Percentiles rank a stretch among this genome's conserved stretches.
These are phyloP conservation scores for Euglossa dilemma DNA, from an alignment of 1,140 invertebrate species.

Conservation along the genomic window DNA sequence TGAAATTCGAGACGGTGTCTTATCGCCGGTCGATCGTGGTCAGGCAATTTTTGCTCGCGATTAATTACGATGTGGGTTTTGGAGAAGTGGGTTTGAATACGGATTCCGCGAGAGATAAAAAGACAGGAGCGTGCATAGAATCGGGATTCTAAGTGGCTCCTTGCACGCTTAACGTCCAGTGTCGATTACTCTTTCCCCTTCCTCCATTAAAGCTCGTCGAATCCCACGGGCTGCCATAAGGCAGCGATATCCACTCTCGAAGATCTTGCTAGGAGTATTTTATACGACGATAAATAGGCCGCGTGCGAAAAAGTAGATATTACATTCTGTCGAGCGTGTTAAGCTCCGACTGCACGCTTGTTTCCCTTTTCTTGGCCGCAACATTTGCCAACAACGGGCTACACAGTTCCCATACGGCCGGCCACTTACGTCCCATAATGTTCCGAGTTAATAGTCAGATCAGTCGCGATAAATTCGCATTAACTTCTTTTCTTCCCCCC, in stretches of 20 bases:
- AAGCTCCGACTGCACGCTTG: background rate
- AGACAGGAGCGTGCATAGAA: no score
- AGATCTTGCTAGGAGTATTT: background rate
- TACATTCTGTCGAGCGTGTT: background rate
- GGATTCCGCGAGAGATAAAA: no score
- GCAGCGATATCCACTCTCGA: background rate
- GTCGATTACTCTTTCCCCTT: background rate
- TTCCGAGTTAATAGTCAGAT: slow-evolving; percentile 55
- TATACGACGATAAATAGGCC: background rate
- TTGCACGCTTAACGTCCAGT: no score
- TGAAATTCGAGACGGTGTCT: no score
- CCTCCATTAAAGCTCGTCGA: background rate
- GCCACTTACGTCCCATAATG: slow-evolving; percentile 45
- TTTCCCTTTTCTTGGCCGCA: slow-evolving; percentile 21
- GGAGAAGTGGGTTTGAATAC: no score
- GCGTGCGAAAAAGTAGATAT: background rate
- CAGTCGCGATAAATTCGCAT: slow-evolving; percentile 54
- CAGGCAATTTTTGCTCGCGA: no score
- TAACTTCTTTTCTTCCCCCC: slow-evolving; percentile 27
- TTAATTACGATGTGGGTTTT: no score
- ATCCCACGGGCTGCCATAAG: no score
- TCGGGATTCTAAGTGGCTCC: no score
- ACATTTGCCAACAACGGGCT: slow-evolving; percentile 24
- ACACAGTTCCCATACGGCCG: slow-evolving; percentile 21
- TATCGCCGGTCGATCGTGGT: no score